These are phyloP conservation scores for Sarcophaga variegata DNA, from an alignment of 2,888 invertebrate species.

Conservation along the genomic window DNA sequence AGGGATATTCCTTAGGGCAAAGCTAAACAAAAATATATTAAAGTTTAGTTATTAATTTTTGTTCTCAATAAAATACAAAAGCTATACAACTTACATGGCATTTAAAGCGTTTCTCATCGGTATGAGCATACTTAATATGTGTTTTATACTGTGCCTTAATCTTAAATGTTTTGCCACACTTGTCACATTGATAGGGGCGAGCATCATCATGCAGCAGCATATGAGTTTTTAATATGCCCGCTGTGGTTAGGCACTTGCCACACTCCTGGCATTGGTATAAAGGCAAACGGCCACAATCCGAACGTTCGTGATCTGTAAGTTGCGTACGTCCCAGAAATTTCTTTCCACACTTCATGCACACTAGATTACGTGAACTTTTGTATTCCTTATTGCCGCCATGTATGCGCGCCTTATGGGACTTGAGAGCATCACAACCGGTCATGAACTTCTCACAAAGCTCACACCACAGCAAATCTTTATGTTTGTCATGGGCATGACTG, in stretches of 20 bases:
- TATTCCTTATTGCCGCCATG: slow-evolving; percentile 75
- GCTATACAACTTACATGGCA: slow-evolving; percentile 79
- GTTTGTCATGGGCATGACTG: slow-evolving; percentile 80
- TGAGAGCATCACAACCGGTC: slow-evolving; percentile 81
- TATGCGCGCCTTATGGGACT: slow-evolving; percentile 80
- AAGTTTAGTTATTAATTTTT: slow-evolving; percentile 9
- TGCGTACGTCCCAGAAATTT: slow-evolving; percentile 80
- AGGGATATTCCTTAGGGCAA: slow-evolving; percentile 82
- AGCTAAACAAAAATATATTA: slow-evolving; percentile 71
- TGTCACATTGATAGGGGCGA: slow-evolving; percentile 79
- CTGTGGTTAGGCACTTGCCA: slow-evolving; percentile 81
- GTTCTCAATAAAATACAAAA: slow-evolving; percentile 14
- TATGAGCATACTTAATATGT: slow-evolving; percentile 81
- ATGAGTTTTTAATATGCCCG: slow-evolving; percentile 82
- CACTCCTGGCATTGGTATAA: slow-evolving; percentile 81
- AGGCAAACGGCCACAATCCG: slow-evolving; percentile 81
- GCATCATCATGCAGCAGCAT: slow-evolving; percentile 81
- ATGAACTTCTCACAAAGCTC: slow-evolving; percentile 82
- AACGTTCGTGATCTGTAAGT: slow-evolving; percentile 81
- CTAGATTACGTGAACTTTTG: slow-evolving; percentile 74
- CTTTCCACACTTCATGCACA: slow-evolving; percentile 81
- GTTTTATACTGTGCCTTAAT: slow-evolving; percentile 80
- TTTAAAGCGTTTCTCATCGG: slow-evolving; percentile 83
- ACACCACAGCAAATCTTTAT: slow-evolving; percentile 81
- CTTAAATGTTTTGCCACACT: slow-evolving; percentile 80